Percentiles rank a stretch among this genome's conserved stretches.
phyloP scores from a whole-genome alignment of 2,113 vertebrate species.

The Delphinapterus leucas region DNA sequence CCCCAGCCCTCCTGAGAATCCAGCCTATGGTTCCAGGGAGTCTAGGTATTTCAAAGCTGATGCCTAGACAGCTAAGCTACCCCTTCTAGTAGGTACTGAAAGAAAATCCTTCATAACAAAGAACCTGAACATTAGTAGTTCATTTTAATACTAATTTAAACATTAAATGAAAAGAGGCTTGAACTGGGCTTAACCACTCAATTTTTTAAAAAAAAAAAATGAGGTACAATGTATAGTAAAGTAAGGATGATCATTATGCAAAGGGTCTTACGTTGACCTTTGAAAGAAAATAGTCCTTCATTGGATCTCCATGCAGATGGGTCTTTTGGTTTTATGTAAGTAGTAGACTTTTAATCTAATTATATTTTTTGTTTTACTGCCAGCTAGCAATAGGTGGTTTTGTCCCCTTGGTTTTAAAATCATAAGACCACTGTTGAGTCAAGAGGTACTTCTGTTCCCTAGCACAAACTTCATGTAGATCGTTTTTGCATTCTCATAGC shows the following conservation, averaged over 20 bases:
- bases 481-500: not conserved
- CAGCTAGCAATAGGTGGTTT: not conserved
- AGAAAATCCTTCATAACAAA: conserved; percentile 48
- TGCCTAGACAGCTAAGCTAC: conserved; percentile 17
- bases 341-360: conserved; percentile 42
- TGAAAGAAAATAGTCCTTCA: not conserved
- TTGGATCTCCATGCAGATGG: not conserved
- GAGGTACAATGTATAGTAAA: not conserved
- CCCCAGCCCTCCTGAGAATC: not conserved
- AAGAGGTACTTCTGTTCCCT: not conserved
- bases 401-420: conserved; percentile 31
- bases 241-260: not conserved
- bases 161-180: conserved; percentile 22
- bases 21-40: not conserved
- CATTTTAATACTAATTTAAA: conserved; percentile 22
- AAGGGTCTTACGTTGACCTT: not conserved
- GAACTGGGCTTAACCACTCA: not conserved
- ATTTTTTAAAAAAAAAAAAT: not conserved
- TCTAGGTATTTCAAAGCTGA: conserved; percentile 54
- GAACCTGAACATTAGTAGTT: not conserved
- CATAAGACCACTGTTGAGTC: not conserved
- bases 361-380: not conserved
- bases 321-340: not conserved
- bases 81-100: not conserved
- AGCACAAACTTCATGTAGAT: not conserved